Evolutionary conservation across 2,797 vertebrate genomes (phyloP).

Genomic region (Pantherophis alleghaniensis): DNA sequence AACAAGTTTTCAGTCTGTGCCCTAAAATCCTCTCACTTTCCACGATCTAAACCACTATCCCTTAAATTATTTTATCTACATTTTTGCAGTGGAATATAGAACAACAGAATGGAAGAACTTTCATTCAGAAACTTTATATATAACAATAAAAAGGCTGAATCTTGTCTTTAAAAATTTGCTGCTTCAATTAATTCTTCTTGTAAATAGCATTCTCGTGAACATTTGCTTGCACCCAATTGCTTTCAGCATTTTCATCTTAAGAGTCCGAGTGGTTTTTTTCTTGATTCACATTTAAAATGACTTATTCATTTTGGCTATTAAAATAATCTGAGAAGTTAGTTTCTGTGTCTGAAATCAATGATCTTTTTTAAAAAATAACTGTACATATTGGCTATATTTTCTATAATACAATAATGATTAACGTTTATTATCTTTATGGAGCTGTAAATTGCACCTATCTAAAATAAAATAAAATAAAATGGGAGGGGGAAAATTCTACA

Average conservation of each 20-base stretch:
- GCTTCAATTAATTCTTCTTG: conserved; percentile 47
- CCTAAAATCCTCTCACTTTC: not conserved
- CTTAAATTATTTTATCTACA: not conserved
- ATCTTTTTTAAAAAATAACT: conserved; percentile 40
- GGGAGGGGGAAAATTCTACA: not conserved
- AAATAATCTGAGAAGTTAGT: conserved; percentile 32
- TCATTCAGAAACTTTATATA: not conserved
- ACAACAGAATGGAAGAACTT: not conserved
- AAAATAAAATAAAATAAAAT: conserved; percentile 22
- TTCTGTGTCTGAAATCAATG: conserved; percentile 40
- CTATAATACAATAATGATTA: conserved; percentile 31
- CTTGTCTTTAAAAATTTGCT: conserved; percentile 32
- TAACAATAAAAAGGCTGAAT: conserved; percentile 42
- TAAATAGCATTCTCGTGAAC: conserved; percentile 39
- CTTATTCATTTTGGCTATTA: conserved; percentile 51
- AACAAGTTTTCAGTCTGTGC: not conserved
- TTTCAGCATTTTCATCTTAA: conserved; percentile 24
- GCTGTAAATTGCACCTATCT: conserved; percentile 62
- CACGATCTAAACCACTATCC: not conserved
- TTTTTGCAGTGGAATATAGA: not conserved
- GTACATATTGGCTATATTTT: conserved; percentile 28
- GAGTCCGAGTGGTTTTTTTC: not conserved
- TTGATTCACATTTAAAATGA: conserved; percentile 39
- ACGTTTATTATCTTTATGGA: conserved; percentile 31
- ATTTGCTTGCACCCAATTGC: conserved; percentile 38